These are phyloP conservation scores for Oreohelix idahoensis DNA, from an alignment of 1,140 invertebrate genomes.

Conservation along the genomic window DNA sequence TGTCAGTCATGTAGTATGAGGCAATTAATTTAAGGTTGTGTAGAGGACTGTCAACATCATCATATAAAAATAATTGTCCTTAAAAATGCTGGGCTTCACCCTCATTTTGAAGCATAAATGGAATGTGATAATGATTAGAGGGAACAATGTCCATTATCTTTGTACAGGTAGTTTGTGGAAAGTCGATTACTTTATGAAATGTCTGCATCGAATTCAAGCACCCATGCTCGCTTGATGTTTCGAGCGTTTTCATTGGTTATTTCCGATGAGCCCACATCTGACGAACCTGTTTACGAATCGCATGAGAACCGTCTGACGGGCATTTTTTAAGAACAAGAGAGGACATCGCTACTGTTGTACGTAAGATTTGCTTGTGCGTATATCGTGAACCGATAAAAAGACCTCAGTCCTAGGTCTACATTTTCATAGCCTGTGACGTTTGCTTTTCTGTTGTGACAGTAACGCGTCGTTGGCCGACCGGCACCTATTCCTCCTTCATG, in stretches of 20 bases:
- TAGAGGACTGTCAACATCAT: no score
- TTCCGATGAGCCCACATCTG: constrained; percentile 44
- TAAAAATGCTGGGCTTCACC: no score
- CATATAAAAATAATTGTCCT: no score
- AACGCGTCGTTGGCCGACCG: not conserved
- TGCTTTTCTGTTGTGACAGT: not conserved
- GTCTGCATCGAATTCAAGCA: not conserved
- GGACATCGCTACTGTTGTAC: not conserved
- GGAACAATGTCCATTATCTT: no score
- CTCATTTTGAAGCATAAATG: no score
- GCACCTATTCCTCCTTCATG: not conserved
- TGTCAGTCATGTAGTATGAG: no score
- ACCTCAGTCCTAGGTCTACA: not conserved
- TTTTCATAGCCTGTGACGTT: not conserved
- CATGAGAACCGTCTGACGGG: constrained; percentile 29
- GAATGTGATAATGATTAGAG: no score
- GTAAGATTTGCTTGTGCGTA: constrained; percentile 3
- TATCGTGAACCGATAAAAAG: not conserved
- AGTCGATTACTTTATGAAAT: not conserved
- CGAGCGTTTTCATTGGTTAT: constrained; percentile 37
- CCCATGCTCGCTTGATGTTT: not conserved
- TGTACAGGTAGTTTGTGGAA: no score
- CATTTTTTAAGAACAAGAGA: constrained; percentile 6
- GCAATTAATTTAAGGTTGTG: no score
- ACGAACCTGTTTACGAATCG: constrained; percentile 37